Base-by-base conservation (phyloP, 2,797 vertebrate genomes). In the Momotus momota region DNA sequence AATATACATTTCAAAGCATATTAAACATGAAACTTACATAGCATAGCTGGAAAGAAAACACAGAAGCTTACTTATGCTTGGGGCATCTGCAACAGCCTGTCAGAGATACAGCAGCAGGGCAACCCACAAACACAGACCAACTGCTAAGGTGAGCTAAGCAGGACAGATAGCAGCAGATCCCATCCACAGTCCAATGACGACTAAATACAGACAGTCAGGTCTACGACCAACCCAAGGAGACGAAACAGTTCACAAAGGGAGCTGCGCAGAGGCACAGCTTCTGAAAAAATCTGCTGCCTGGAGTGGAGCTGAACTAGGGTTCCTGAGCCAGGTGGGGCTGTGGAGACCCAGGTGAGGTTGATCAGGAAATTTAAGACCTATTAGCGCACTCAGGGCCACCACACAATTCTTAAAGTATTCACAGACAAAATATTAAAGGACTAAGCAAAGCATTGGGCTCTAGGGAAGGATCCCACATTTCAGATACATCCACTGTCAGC, bases 211-310 rank as follows among this genome's bases (percentile, higher is more conserved):
- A 4, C 1, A 52, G 4, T 2, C 26, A 70, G 1, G 3, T 29
- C 18, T 20, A 3, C 60, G 1, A 18, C 2, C 18, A 60, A 1
- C 2, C 7, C 14, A 27, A 13, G 2, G 0, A 81, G 3, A 33
- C 1, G 13, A 51, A 57, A 7, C 1, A 49, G 3, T 1, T 31
- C 15, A 57, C 4, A 2, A 20, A 3, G 1, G 46, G 1, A 66
- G 0, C 38, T 4, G 0, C 0, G 0, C 10, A 41, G 5, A 38
- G 0, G 0, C 4, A 19, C 0, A 17, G 2, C 29, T 38, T 22
- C 11, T 31, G 1, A 40, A 0, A 29, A 0, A 0, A 41, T 0
- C 5, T 22, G 0, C 5, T 67, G 2, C 7, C 13, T 27, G 18
- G 10, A 27, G 16, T 1, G 0, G 23, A 54, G 23, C 31, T 73